Evolutionary conservation across 2,888 invertebrate species (phyloP).

Genomic region (Chymomyza fuscimana): DNA sequence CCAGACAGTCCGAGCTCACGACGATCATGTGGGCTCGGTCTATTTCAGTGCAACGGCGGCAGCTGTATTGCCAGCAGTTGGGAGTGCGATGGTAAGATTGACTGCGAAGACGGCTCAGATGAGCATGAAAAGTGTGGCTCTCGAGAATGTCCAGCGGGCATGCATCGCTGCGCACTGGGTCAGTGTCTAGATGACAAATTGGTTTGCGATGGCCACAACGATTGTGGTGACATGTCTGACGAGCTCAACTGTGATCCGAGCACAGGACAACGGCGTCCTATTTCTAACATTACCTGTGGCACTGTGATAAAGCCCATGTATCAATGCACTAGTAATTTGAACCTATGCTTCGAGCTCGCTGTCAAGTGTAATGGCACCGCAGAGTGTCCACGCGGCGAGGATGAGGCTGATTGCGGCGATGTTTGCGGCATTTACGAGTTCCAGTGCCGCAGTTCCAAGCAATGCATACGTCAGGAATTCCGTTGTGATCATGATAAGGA

Average conservation of each 20-base stretch:
- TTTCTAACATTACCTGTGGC: conserved; percentile 79
- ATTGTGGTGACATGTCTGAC: conserved; percentile 83
- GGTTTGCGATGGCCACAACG: conserved; percentile 82
- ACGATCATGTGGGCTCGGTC: conserved; percentile 78
- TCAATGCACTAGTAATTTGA: conserved; percentile 73
- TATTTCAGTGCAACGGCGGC: conserved; percentile 85
- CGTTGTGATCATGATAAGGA: conserved; percentile 84
- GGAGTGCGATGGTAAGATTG: conserved; percentile 87
- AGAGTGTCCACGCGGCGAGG: conserved; percentile 87
- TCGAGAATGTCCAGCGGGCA: conserved; percentile 69
- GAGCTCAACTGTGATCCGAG: conserved; percentile 80
- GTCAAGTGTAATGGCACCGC: conserved; percentile 83
- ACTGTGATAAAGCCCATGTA: conserved; percentile 61
- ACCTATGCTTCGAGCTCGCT: conserved; percentile 67
- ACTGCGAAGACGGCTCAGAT: conserved; percentile 88
- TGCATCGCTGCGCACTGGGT: conserved; percentile 80
- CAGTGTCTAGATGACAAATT: conserved; percentile 82
- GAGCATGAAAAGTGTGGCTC: conserved; percentile 83
- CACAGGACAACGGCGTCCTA: conserved; percentile 9
- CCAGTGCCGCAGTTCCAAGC: conserved; percentile 83
- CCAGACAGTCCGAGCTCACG: neutral
- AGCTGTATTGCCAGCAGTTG: conserved; percentile 85
- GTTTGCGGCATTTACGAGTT: conserved; percentile 83
- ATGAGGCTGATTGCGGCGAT: conserved; percentile 83
- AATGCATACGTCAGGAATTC: conserved; percentile 83